Evolutionary conservation across 2,113 vertebrate species (phyloP).

Genomic region (Capreolus pygargus): DNA sequence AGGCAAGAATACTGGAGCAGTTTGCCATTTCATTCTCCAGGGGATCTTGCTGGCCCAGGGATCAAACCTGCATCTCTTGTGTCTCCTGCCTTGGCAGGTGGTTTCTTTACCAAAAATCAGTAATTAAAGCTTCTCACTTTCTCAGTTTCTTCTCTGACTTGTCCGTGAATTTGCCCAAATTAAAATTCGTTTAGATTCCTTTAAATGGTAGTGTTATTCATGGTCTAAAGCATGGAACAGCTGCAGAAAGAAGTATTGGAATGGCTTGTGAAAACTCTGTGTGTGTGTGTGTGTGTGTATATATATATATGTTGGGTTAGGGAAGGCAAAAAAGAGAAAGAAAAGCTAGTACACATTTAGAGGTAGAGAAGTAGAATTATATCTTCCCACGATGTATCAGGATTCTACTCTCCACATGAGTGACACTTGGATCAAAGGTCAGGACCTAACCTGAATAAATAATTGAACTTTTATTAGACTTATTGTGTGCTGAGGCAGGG

Average conservation of each 20-base stretch:
- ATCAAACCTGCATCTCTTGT: neutral
- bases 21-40: neutral
- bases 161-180: neutral
- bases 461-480: neutral
- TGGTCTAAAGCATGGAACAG: neutral
- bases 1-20: neutral
- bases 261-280: neutral
- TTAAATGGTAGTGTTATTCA: neutral
- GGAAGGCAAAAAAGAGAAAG: neutral
- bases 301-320: neutral
- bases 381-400: neutral
- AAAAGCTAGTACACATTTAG: neutral
- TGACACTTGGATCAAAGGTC: neutral
- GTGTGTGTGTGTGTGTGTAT: neutral
- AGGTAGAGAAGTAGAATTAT: neutral
- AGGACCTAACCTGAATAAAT: too few species aligned
- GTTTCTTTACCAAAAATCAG: neutral
- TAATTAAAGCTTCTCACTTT: conserved; percentile 9
- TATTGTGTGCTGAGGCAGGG: neutral
- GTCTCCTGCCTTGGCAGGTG: neutral
- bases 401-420: neutral
- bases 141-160: conserved; percentile 33
- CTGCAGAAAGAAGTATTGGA: neutral
- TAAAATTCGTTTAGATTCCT: neutral
- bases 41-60: neutral